phyloP scores from a whole-genome alignment of 2,888 invertebrate genomes.

The Mactromeris polynyma region DNA sequence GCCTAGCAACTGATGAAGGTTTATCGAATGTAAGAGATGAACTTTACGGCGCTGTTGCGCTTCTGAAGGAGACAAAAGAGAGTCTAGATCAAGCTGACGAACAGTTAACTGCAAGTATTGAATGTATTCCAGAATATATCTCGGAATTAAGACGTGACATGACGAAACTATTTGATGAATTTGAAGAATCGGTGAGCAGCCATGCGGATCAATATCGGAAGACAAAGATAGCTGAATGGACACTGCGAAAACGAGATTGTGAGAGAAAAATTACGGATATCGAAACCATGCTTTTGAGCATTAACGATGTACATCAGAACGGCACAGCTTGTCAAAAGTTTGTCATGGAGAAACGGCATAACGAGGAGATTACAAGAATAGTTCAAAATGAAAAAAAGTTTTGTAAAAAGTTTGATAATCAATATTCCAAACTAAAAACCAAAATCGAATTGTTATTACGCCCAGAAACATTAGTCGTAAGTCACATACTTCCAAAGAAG shows the following conservation, averaged over 20 bases:
- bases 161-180: constrained; percentile 8
- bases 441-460: background rate
- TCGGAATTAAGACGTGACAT: background rate
- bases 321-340: constrained; percentile 24
- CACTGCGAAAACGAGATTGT: background rate
- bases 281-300: background rate
- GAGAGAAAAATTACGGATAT: background rate
- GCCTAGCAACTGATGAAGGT: background rate
- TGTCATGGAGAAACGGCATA: background rate
- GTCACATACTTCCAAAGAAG: background rate
- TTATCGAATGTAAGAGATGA: background rate
- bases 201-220: background rate
- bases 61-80: background rate
- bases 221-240: background rate
- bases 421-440: background rate
- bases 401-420: background rate
- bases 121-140: background rate
- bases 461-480: background rate
- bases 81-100: background rate
- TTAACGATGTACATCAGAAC: background rate
- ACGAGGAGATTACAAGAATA: background rate
- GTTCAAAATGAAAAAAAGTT: background rate
- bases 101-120: background rate
- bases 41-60: background rate
- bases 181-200: background rate